These are phyloP conservation scores for Entomobrya multifasciata DNA, from an alignment of 2,888 invertebrate genomes.

Conservation along the genomic window DNA sequence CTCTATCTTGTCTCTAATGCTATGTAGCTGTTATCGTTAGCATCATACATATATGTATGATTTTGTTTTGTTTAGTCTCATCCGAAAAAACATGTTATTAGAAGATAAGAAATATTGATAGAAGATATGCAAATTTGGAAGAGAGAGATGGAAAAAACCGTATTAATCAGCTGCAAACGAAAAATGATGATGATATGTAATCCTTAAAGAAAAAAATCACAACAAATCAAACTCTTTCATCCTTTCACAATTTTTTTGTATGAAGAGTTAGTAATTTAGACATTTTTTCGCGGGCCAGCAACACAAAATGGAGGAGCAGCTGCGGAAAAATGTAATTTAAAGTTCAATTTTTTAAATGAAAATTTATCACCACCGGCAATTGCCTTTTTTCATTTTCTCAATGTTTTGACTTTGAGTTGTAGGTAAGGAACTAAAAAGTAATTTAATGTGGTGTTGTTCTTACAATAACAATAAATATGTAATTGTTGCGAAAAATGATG, in stretches of 20 bases:
- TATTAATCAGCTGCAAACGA: conserved; percentile 38
- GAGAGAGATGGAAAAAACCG: background rate
- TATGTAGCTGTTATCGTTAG: background rate
- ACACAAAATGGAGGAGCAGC: background rate
- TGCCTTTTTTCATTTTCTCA: no score
- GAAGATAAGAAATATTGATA: background rate
- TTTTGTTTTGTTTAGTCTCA: conserved; percentile 2
- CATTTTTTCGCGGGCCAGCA: conserved; percentile 17
- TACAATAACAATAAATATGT: conserved; percentile 38
- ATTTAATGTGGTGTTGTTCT: no score
- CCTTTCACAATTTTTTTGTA: conserved; percentile 1
- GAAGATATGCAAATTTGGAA: conserved; percentile 30
- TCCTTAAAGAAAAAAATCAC: conserved; percentile 17
- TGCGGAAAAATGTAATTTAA: conserved; percentile 68
- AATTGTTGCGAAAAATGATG: conserved; percentile 50
- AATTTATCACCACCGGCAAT: conserved; percentile 66
- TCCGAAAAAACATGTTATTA: no score
- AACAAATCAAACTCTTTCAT: background rate
- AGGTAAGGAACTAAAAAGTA: no score
- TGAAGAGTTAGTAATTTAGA: no score
- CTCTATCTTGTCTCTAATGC: background rate
- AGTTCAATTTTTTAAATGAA: conserved; percentile 73
- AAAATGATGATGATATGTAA: conserved; percentile 29
- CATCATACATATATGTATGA: no score
- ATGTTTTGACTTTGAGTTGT: no score